Evolutionary conservation across 1,140 invertebrate species (phyloP), one percentile per base, ranked within the genome.

Genomic region (Pseudomyrmex cubaensis): DNA sequence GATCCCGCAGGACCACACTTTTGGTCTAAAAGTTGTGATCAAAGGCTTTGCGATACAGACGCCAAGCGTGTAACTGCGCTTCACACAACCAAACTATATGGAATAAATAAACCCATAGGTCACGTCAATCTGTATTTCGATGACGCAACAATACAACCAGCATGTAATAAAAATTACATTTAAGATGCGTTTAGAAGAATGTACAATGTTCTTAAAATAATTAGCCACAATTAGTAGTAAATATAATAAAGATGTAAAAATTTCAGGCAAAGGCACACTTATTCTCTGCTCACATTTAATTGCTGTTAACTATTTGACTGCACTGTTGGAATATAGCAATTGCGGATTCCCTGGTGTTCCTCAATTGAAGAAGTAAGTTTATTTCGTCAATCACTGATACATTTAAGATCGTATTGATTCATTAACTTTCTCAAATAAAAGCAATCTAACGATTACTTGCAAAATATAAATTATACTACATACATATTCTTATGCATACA

Each of bases 1-100:
- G 86, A 87, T 83, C 86, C 86, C 12, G 86, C 86, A 0, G 20
- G 2, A 1, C 86, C 84, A 0, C 0, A 10, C 0, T 84, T 87
- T 25, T 0, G 0, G 0, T 0, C 0, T 0, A 75, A 74, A 0
- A 0, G 17, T 0, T 75, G 70, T 8, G 0, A 17, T 0, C 0
- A 84, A 0, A 84, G 64, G 17, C 15, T 86, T 0, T 86, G 82
- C n/a, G 8, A 25, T 0, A 2, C 56, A 1, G 85, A 86, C 17
- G 74, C 80, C 1, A 1, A 25, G 0, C 44, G 12, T 59, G n/a
- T 87, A 50, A 25, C 46, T 17, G 0, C 0, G 17, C 0, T 84
- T 50, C 84, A 84, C 12, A 84, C 86, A 35, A 35, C 35, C 5
- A 7, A 0, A 7, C 0, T 5, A 0, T 35, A 0, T 5, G 35